Conservation (phyloP, 64 coral and sea anemone genomes). For the Actinia tenebrosa region DNA sequence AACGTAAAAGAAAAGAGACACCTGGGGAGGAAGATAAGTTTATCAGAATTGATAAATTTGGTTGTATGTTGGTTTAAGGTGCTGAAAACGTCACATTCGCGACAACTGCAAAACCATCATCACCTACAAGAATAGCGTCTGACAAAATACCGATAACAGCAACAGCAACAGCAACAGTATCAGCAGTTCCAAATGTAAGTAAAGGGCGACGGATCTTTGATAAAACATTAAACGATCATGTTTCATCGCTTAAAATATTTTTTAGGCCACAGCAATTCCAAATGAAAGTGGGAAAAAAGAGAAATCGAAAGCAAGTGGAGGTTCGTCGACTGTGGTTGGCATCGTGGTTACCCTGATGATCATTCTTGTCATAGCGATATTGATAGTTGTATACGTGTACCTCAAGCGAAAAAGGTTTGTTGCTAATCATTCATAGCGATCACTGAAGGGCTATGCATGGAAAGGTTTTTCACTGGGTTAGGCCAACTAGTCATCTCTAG, state of each 20-base stretch:
- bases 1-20: too few species aligned
- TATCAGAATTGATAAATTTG: neutral
- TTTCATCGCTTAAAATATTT: neutral
- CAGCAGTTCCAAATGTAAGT: neutral
- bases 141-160: neutral
- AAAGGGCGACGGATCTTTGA: too few species aligned
- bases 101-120: neutral
- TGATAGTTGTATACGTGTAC: neutral
- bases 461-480: too few species aligned
- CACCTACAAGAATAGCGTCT: neutral
- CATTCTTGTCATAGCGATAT: neutral
- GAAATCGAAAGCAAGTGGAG: neutral
- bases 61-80: neutral
- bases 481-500: too few species aligned
- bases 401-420: neutral
- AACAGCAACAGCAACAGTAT: neutral
- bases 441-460: too few species aligned
- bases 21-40: too few species aligned
- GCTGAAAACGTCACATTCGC: neutral
- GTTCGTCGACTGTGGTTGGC: neutral
- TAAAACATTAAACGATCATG: too few species aligned
- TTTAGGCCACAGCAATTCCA: neutral
- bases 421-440: neutral
- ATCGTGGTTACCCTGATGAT: slow-evolving; percentile 3
- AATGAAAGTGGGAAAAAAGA: neutral